Conservation (phyloP, 2,113 vertebrate species). For the Damaliscus lunatus region DNA sequence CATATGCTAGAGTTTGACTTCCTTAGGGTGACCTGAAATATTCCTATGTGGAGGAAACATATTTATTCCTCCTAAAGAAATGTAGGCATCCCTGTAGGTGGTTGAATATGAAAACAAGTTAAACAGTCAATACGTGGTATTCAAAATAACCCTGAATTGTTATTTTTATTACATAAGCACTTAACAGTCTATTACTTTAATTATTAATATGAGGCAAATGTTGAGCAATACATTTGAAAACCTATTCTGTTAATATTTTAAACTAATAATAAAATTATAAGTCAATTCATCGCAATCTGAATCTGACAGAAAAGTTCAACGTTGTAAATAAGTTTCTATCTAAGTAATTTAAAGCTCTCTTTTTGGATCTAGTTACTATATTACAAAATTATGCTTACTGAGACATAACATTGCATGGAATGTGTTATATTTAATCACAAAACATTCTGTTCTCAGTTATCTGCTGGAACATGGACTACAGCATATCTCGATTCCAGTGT, state of each 20-base stretch:
- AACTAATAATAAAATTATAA: neutral
- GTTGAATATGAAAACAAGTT: neutral
- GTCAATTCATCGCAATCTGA: neutral
- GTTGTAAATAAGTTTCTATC: neutral
- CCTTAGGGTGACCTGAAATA: neutral
- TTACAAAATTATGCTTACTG: neutral
- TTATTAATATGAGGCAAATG: neutral
- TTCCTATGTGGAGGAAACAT: neutral
- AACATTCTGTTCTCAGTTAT: neutral
- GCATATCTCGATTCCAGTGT: neutral
- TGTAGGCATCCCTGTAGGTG: neutral
- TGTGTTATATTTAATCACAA: neutral
- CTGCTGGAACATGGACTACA: neutral
- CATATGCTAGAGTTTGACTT: neutral
- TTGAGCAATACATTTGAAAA: neutral
- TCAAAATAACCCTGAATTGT: neutral
- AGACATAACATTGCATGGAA: neutral
- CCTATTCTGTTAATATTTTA: neutral
- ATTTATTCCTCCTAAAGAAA: neutral
- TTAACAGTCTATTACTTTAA: neutral
- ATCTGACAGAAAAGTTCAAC: neutral
- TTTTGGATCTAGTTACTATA: neutral
- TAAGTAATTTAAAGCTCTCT: neutral
- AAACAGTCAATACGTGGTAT: neutral
- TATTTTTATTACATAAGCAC: neutral